Base-by-base conservation (phyloP, 1,140 invertebrate genomes). In the Coenobita brevimanus region DNA sequence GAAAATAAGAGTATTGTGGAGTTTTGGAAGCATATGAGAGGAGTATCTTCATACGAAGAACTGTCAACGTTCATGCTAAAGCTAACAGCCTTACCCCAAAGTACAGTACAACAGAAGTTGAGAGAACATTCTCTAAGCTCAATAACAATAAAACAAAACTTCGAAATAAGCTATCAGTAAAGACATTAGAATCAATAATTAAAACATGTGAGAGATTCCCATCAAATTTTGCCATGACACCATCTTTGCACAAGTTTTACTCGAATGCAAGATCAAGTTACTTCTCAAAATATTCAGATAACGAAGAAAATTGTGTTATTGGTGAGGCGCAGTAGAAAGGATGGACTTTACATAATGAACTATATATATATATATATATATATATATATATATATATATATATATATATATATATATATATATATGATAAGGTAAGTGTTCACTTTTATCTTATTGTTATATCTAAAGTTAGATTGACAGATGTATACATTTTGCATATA, bases 61-160 rank as follows among this genome's bases (percentile, higher is more conserved):
- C n/a, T 79, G 17, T 38, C 43, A 33, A 62, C 64, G 1, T 64
- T 82, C 41, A 62, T 82, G 36, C 60, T 67, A 30, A 27, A 82
- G 41, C 62, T 82, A 24, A 82, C 57, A 1, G 27, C 57, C 27
- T 67, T 64, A 21, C 54, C 79, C 27, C 79, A 82, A 82, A 82
- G 79, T 57, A 82, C 54, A 21, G 79, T n/a, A n/a, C n/a, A n/a
- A n/a, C 57, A 82, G 60, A 33, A 30, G 79, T 82, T 38, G 79
- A 82, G 60, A 62, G 79, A 24, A 82, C 57, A 30, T 82, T 64
- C 60, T 80, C 78, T 24, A 80, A 80, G 27, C 21, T 80, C 15
- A 80, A 80, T 80, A 33, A 15, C 13, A 80, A 57, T 36, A 80
- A 80, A 80, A 80, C 78, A 60, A 62, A 80, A 38, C 54, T 80